Conservation (phyloP, 2,113 vertebrate genomes). For the Chroicocephalus ridibundus region DNA sequence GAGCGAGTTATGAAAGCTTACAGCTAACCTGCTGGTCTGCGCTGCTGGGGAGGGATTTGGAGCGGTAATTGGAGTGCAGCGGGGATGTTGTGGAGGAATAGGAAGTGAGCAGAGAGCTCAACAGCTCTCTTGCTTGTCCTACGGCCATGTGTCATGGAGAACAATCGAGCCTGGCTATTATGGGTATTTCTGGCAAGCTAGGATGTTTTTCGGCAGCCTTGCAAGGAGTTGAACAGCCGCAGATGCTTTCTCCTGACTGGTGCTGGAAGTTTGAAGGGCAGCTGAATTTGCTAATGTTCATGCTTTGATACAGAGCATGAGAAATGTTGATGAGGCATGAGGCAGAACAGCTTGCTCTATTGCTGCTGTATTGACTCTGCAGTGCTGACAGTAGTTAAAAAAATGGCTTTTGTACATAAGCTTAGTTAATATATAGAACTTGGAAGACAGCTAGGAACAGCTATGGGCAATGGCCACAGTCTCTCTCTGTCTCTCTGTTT, state of each 20-base stretch:
- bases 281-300: constrained; percentile 65
- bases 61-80: neutral
- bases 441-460: constrained; percentile 61
- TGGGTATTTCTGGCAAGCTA: neutral
- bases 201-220: neutral
- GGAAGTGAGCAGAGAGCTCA: neutral
- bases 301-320: constrained; percentile 72
- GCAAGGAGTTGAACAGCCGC: constrained; percentile 1
- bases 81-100: neutral
- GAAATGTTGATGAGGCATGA: constrained; percentile 78
- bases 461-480: constrained; percentile 13
- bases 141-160: neutral
- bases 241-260: constrained; percentile 50
- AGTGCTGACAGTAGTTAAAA: constrained; percentile 68
- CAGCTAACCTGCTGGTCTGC: neutral
- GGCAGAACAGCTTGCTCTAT: constrained; percentile 79
- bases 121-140: neutral
- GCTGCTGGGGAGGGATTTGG: neutral
- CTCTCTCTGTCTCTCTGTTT: constrained; percentile 22
- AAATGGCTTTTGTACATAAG: constrained; percentile 64
- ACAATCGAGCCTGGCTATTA: neutral
- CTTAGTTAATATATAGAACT: constrained; percentile 73
- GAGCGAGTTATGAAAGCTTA: neutral
- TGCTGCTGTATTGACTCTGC: constrained; percentile 74
- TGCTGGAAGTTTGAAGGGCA: constrained; percentile 62